Evolutionary conservation across 1,140 invertebrate genomes (phyloP), one percentile per base, ranked within the genome.

Genomic region (Papilio polytes): DNA sequence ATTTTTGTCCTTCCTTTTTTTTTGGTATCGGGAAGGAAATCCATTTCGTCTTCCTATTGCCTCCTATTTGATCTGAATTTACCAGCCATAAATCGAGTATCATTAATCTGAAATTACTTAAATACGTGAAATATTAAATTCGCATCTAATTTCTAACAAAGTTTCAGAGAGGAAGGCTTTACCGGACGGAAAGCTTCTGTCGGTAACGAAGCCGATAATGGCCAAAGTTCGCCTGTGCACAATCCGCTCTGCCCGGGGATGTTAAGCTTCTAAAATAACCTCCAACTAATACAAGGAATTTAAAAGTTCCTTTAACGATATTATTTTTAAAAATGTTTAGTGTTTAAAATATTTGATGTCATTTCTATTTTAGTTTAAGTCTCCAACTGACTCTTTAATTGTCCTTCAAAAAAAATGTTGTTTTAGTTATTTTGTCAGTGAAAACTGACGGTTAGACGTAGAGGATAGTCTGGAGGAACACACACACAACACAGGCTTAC

Each of bases 181-280:
- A 51, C 10, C 10, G 74, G 46, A 22, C 73, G 73, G 41, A 76
- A 76, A 46, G 44, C 46, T 48, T 76, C 22, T 46, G 46, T 20
- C 46, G 46, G 44, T 26, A 76, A 76, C 46, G 74, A 76, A 46
- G 10, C 41, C 12, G 44, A 51, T 76, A 76, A 76, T 76, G 74
- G 74, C 41, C n/a, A 76, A 76, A 76, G 74, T 76, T 74, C 3
- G 18, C 1, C 15, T n/a, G n/a, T 12, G 12, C n/a, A 76, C 46
- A 76, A 51, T 76, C 44, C 20, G 20, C 9, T 44, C 22, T 51
- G 74, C 63, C 26, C 26, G 63, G 63, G 63, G 63, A 70, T 70
- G 63, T 26, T 70, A 36, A 70, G 63, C 63, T 7, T 36, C 13
- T 70, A 70, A 18, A 66, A 70, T 36, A 26, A 70, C 63, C 63